Conservation (phyloP, 1,140 invertebrate species). For the Sycophila sp. region DNA sequence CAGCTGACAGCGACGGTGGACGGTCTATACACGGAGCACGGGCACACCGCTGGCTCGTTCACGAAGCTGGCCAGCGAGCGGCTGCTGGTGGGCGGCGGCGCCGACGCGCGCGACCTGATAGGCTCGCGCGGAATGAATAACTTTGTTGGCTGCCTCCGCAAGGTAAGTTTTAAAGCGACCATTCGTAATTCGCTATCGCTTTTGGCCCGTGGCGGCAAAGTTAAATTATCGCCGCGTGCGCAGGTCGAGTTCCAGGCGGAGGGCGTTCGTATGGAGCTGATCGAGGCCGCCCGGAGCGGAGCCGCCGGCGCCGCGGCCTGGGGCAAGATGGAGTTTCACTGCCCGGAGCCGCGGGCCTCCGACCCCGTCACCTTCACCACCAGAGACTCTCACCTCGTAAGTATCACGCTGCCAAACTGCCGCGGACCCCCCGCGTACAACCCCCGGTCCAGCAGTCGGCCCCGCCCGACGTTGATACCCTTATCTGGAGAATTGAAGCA, state of each 20-base stretch:
- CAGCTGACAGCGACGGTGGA: slow-evolving; percentile 93
- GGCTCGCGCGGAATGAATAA: slow-evolving; percentile 87
- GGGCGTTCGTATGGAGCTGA: slow-evolving; percentile 85
- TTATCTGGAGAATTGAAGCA: too few species aligned
- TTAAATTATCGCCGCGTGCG: background rate
- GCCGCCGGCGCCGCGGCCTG: slow-evolving; percentile 88
- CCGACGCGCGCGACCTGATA: slow-evolving; percentile 81
- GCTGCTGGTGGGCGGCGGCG: slow-evolving; percentile 89
- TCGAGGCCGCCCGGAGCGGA: slow-evolving; percentile 86
- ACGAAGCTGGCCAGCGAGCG: slow-evolving; percentile 87
- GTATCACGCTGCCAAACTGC: slow-evolving; percentile 47
- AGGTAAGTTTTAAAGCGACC: slow-evolving; percentile 73
- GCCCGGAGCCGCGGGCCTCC: slow-evolving; percentile 83
- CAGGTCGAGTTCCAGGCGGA: slow-evolving; percentile 94
- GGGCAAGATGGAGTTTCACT: slow-evolving; percentile 89
- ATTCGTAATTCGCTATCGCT: too few species aligned
- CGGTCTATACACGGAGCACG: slow-evolving; percentile 89
- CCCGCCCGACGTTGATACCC: background rate
- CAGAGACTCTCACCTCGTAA: slow-evolving; percentile 87
- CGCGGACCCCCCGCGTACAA: background rate
- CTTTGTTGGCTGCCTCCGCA: slow-evolving; percentile 94
- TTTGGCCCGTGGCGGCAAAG: background rate
- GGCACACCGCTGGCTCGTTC: slow-evolving; percentile 91
- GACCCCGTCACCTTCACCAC: slow-evolving; percentile 93
- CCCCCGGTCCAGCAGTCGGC: too few species aligned